Percentiles rank a stretch among this genome's conserved stretches.
These are phyloP conservation scores for Atherix ibis DNA, from an alignment of 2,888 invertebrate genomes.

Conservation along the genomic window DNA sequence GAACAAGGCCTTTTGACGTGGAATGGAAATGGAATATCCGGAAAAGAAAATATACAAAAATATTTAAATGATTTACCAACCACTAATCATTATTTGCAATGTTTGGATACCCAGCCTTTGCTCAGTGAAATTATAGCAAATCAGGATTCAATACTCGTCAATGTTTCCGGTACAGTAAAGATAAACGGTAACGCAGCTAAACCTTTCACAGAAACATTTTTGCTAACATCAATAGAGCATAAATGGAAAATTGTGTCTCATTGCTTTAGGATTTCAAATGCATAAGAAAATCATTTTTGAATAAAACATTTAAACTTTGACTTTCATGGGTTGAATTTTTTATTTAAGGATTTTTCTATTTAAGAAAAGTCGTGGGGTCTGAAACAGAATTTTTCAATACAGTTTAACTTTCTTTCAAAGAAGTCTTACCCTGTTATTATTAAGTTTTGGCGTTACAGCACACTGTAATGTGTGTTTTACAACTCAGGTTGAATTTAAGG, in stretches of 20 bases:
- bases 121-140: slow-evolving; percentile 56
- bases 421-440: no score
- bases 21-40: slow-evolving; percentile 79
- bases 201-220: slow-evolving; percentile 70
- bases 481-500: no score
- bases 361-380: no score
- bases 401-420: no score
- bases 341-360: no score
- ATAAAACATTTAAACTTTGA: neutral
- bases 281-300: neutral
- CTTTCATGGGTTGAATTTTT: no score
- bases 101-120: slow-evolving; percentile 79
- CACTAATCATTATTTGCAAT: slow-evolving; percentile 58
- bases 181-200: slow-evolving; percentile 45
- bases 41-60: slow-evolving; percentile 68
- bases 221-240: slow-evolving; percentile 72
- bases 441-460: no score
- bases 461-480: no score
- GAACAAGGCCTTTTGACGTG: slow-evolving; percentile 74
- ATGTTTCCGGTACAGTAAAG: slow-evolving; percentile 67
- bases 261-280: slow-evolving; percentile 48
- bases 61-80: slow-evolving; percentile 71
- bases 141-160: slow-evolving; percentile 68
- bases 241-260: slow-evolving; percentile 92
- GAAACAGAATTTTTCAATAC: no score